Base-by-base conservation (phyloP, 92 coral and sea anemone species). In the Epizoanthus fatuus region DNA sequence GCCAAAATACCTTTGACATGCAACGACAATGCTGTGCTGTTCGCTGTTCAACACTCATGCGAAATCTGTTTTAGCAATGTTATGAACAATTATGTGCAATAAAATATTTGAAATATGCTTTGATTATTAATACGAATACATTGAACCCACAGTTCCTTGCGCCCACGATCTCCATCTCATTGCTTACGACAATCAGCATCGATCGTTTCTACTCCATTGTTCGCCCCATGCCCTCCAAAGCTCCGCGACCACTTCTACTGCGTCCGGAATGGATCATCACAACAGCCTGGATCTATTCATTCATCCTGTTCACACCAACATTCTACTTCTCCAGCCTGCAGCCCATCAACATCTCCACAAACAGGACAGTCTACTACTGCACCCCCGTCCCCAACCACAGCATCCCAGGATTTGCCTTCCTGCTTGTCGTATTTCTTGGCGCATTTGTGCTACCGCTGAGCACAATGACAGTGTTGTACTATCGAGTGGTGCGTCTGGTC, bases 181-280 rank as follows among this genome's bases (percentile, higher is more conserved):
- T 93, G 3, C 75, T 93, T 29, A 84, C 96, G 4, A 88, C 75
- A 42, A 86, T 93, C 63, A 93, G 96, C 78, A 86, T 93, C 57
- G 96, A 93, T 73, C 74, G 85, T 4, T 86, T 81, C 79, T 86
- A 67, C 62, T 42, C 82, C 56, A 79, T 62, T 35, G 81, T 66
- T 56, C 81, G 81, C n/a, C 81, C 81, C 67, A 75, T 75, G 81
- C 81, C 42, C 38, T 56, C 68, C 42, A 75, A 56, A 37, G 68
- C 81, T 38, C 66, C 81, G 13, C 81, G 81, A 38, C 81, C 67
- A 17, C 54, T 20, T n/a, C 67, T 75, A 35, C 12, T 55, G 54
- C 81, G 81, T 45, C 91, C 94, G 10, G 44, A 59, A 40, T 87
- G 94, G 91, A 81, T 91, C 68, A 56, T 91, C 22, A 44, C 83